Percentiles rank a stretch among this genome's conserved stretches.
Evolutionary conservation across 1,140 invertebrate species (phyloP).

Genomic region (Microvelia longipes): DNA sequence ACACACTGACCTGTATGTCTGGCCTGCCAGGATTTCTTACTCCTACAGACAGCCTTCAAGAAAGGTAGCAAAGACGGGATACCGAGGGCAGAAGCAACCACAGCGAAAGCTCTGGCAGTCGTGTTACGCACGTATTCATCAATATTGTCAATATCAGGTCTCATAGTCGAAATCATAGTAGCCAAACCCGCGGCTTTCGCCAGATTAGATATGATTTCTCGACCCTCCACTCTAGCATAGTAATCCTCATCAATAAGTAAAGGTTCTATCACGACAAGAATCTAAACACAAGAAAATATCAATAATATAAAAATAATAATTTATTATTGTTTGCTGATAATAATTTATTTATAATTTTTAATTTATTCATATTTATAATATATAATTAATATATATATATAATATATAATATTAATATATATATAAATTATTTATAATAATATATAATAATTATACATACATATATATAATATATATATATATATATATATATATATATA

Average conservation of each 20-base stretch:
- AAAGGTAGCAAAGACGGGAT: conserved; percentile 96
- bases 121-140: conserved; percentile 99
- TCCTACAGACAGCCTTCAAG: conserved; percentile 96
- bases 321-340: too few relatives aligned
- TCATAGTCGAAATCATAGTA: conserved; percentile 99
- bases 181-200: conserved; percentile 99
- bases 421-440: too few relatives aligned
- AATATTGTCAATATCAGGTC: conserved; percentile 99
- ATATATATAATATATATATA: too few relatives aligned
- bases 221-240: conserved; percentile 95
- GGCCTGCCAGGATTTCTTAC: conserved; percentile 99
- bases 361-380: too few relatives aligned
- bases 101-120: conserved; percentile 95
- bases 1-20: conserved; percentile 74
- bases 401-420: too few relatives aligned
- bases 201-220: conserved; percentile 98
- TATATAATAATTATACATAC: too few relatives aligned
- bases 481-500: too few relatives aligned
- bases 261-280: conserved; percentile 97
- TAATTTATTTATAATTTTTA: too few relatives aligned
- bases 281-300: conserved; percentile 34
- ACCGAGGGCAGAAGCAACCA: conserved; percentile 95
- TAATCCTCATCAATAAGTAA: conserved; percentile 99
- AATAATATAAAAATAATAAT: conserved; percentile 21
- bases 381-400: too few relatives aligned